phyloP scores from a whole-genome alignment of 1,140 invertebrate species.

The Sarcophaga bullata region DNA sequence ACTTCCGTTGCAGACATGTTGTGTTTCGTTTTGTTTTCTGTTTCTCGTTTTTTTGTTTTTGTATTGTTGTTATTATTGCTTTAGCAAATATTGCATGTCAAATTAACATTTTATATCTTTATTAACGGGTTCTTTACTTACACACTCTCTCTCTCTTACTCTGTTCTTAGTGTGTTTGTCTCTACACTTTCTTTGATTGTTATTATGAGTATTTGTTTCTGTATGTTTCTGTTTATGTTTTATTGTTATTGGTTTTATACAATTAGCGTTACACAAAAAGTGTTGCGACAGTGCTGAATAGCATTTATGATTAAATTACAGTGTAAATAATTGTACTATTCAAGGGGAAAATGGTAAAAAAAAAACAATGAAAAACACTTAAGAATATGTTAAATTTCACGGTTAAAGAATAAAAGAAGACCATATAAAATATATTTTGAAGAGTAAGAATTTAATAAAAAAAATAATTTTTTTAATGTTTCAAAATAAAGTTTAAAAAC shows the following conservation, averaged over 20 bases:
- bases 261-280: background rate
- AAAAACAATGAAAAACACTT: too few species aligned
- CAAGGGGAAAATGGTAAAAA: background rate
- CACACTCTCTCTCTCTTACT: background rate
- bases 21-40: too few species aligned
- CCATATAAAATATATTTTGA: too few species aligned
- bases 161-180: background rate
- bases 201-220: background rate
- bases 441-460: too few species aligned
- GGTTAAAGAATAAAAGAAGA: too few species aligned
- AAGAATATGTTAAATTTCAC: too few species aligned
- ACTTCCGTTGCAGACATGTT: slow-evolving; percentile 35
- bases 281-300: slow-evolving; percentile 16
- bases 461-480: too few species aligned
- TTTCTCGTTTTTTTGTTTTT: too few species aligned
- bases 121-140: background rate
- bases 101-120: slow-evolving; percentile 39
- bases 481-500: too few species aligned
- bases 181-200: background rate
- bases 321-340: slow-evolving; percentile 37
- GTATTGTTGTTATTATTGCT: too few species aligned
- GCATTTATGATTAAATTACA: slow-evolving; percentile 2
- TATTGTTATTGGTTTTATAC: background rate
- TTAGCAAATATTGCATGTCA: slow-evolving; percentile 19
- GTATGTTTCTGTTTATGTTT: background rate